A percentile compares a stretch with the other conserved stretches of the same genome.
These are phyloP conservation scores for Macrotrachela quadricornifera DNA, from an alignment of 1,140 invertebrate genomes.

Conservation along the genomic window DNA sequence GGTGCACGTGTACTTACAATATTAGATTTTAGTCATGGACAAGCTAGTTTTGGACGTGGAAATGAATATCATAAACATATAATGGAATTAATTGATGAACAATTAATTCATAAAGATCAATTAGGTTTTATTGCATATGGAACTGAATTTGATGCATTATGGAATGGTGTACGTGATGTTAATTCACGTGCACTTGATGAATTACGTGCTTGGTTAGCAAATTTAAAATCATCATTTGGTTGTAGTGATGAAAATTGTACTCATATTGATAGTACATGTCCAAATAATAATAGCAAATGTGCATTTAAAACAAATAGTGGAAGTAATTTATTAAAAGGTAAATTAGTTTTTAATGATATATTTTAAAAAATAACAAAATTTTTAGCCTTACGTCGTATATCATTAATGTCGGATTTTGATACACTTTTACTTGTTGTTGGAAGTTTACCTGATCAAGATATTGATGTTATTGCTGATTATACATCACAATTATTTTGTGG, in stretches of 20 bases:
- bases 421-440: constrained; percentile 22
- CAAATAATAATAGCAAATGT: constrained; percentile 15
- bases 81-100: constrained; percentile 24
- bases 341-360: no score
- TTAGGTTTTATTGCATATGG: constrained; percentile 26
- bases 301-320: constrained; percentile 18
- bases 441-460: constrained; percentile 25
- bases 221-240: background rate
- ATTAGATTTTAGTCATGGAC: constrained; percentile 26
- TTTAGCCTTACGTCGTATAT: no score
- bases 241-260: background rate
- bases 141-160: constrained; percentile 20
- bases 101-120: constrained; percentile 18
- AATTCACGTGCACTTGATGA: background rate
- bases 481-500: constrained; percentile 24
- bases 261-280: constrained; percentile 21
- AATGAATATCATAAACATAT: constrained; percentile 10
- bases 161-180: constrained; percentile 9
- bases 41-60: constrained; percentile 13
- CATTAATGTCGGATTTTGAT: constrained; percentile 15
- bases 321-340: constrained; percentile 25
- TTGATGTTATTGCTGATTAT: constrained; percentile 26
- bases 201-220: background rate
- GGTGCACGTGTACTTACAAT: constrained; percentile 20
- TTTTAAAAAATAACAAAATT: no score